Evolutionary conservation across 2,113 vertebrate genomes (phyloP).

Genomic region (Epinephelus lanceolatus): DNA sequence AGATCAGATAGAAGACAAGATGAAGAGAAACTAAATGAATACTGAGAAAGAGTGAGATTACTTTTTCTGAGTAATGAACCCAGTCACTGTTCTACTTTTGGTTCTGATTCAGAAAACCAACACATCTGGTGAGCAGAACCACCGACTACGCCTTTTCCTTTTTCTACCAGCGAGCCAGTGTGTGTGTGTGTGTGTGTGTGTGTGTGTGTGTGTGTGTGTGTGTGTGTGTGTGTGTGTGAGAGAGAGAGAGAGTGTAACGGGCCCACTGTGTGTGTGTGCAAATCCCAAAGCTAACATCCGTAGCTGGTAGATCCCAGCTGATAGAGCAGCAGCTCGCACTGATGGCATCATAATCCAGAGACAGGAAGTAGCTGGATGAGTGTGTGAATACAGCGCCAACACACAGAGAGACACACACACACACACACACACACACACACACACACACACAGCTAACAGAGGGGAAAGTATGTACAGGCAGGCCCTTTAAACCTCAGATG

Average conservation of each 20-base stretch:
- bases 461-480: conserved; percentile 31
- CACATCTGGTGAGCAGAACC: conserved; percentile 61
- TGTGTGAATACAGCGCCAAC: neutral
- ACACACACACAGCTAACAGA: conserved; percentile 43
- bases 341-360: conserved; percentile 71
- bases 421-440: too few species aligned
- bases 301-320: conserved; percentile 61
- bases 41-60: neutral
- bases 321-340: conserved; percentile 48
- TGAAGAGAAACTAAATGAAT: neutral
- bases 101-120: conserved; percentile 32
- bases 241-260: neutral
- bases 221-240: conserved; percentile 13
- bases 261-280: conserved; percentile 22
- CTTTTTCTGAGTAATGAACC: neutral
- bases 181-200: conserved; percentile 19
- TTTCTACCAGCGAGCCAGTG: conserved; percentile 7
- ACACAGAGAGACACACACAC: conserved; percentile 15
- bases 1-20: neutral
- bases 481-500: neutral
- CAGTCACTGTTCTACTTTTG: neutral
- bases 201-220: conserved; percentile 39
- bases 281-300: conserved; percentile 70
- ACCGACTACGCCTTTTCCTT: conserved; percentile 53
- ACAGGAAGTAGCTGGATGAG: conserved; percentile 62